Base-by-base conservation (phyloP, 2,113 vertebrate genomes). In the Carlito syrichta region DNA sequence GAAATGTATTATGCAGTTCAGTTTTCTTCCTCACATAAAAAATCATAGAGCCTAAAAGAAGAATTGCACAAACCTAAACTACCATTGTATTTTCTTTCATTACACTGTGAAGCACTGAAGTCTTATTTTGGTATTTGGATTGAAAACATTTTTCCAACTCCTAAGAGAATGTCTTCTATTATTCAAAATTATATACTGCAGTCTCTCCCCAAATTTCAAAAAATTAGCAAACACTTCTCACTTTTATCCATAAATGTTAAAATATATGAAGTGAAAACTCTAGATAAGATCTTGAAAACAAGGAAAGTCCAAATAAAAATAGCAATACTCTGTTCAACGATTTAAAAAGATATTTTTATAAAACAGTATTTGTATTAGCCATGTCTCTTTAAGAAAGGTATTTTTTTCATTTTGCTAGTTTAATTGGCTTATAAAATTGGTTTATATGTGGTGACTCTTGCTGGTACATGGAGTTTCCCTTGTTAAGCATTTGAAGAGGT, bases 1-100 rank as follows among this genome's bases (percentile, higher is more conserved):
- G 63, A 96, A 96, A 83, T 86, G 50, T 45, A 45, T 89, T 94
- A 84, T 56, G 43, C 77, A 74, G 68, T 71, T 93, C 91, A 85
- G 68, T 93, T 91, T 97, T 97, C 74, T 78, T 60, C 68, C 62
- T 96, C 86, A 86, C 89, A 89, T 45, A 78, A 94, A 96, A n/a
- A 96, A 92, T 88, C 68, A 86, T 11, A 86, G 45, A 87, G 58
- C 40, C 22, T 91, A 78, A 89, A 90, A 93, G 83, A 95, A 89
- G 56, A 91, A 91, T 71, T 89, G 40, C 5, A 45, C 45, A 56
- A 63, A 89, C 17, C 20, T 43, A 74, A 92, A 91, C 0, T 6
- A 81, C 89, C 22, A 20, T 23, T 71, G 13, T 56, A 22, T 78
- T 88, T 92, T 87, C 3, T 35, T 63, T 89, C 77, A 52, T 86